A percentile compares a stretch with the other conserved stretches of the same genome.
phyloP scores from a whole-genome alignment of 2,888 invertebrate species.

The Drosophila recens region DNA sequence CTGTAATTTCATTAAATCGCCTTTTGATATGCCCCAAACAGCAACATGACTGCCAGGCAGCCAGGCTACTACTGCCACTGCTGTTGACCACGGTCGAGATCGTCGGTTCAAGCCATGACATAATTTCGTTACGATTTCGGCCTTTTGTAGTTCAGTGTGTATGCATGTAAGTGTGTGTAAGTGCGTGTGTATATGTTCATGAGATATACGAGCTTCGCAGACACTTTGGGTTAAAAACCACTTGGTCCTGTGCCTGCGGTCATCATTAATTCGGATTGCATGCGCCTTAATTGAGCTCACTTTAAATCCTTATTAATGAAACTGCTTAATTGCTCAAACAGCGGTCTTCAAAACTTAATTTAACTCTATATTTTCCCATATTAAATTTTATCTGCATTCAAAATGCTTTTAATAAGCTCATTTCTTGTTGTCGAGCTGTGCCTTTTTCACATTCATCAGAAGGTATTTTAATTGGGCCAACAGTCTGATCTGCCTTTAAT shows the following conservation, averaged over 20 bases:
- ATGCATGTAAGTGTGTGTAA: conserved; percentile 8
- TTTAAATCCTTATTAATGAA: conserved; percentile 61
- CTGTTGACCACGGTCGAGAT: conserved; percentile 30
- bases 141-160: conserved; percentile 24
- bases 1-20: conserved; percentile 78
- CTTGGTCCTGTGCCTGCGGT: conserved; percentile 40
- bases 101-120: conserved; percentile 42
- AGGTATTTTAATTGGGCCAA: conserved; percentile 4
- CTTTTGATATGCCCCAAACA: conserved; percentile 65
- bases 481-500: conserved; percentile 5
- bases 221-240: conserved; percentile 52
- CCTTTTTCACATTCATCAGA: neutral
- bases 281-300: conserved; percentile 32
- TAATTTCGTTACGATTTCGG: conserved; percentile 62
- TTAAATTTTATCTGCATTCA: neutral
- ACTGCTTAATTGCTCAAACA: conserved; percentile 24
- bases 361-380: neutral
- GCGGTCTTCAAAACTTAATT: neutral
- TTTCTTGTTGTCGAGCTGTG: neutral
- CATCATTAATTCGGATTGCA: conserved; percentile 51
- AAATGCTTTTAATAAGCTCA: neutral
- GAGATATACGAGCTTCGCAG: conserved; percentile 33
- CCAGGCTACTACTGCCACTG: neutral
- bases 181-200: conserved; percentile 1
- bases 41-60: conserved; percentile 17